Evolutionary conservation across 2,797 vertebrate genomes (phyloP), one percentile per base, ranked within the genome.

Genomic region (Thunnus albacares): DNA sequence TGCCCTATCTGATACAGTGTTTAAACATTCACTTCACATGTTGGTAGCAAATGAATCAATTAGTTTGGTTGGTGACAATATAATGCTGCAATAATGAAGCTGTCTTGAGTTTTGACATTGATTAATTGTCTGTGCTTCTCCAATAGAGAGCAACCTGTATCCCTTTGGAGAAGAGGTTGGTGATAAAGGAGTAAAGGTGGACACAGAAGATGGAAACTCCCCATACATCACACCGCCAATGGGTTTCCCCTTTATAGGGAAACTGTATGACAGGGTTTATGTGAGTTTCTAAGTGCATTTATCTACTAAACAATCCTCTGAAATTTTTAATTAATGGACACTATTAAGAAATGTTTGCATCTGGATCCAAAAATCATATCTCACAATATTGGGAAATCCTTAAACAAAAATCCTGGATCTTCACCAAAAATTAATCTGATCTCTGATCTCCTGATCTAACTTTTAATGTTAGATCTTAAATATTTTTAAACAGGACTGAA

Each of bases 81-180:
- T 59, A 30, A 45, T 64, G 6, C 47, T 20, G 7, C 8, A 20
- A 51, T 17, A 20, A 51, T 3, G 13, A 24, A 51, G 15, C 6
- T 22, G 17, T 57, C 11, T 17, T 75, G 6, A 45, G 13, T 53
- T 47, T 53, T 80, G 8, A 53, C 24, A 9, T 59, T 69, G 15
- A 67, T 64, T 49, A 43, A 61, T 24, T 85, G 7, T 77, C 47
- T 83, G 45, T 83, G 52, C 30, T 79, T 7, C 62, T 77, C 52
- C 77, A 17, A 83, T 75, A 97, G 96, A 96, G 84, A 93, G 94
- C 59, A 76, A 72, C 76, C 75, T 97, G 79, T 96, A 91, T 85
- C 96, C 96, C 1, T 96, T 89, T 89, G 96, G 96, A 91, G 71
- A 72, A 12, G 94, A 93, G 41, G 92, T 93, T 18, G 95, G 93